Base-by-base conservation (phyloP, 1,140 invertebrate genomes). In the Lasaia peninsularis region DNA sequence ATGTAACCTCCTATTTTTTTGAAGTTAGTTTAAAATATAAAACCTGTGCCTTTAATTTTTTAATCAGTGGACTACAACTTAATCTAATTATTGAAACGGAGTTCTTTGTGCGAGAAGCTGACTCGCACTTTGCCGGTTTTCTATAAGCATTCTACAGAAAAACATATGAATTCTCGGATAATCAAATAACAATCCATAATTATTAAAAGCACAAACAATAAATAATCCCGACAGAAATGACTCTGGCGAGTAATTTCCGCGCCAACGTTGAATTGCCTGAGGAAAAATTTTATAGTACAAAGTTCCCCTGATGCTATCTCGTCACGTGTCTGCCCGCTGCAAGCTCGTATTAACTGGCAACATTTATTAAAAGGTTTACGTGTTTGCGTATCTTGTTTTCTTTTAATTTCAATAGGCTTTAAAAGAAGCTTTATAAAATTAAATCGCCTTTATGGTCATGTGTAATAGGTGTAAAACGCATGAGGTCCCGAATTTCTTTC, bases 311-410 rank as follows among this genome's bases (percentile, higher is more conserved):
- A 84, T 84, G 71, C 70, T 84, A 81, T 84, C 78, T 77, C 71
- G 80, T 84, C 80, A 81, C 80, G 80, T 73, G 72, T 72, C 66
- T 63, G 65, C 66, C 72, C 73, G 76, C 74, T 78, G 76, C 76
- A 61, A 71, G 75, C 65, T 65, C 71, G 53, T 69, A 71, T 71
- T 71, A 75, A 75, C 66, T 55, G 68, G 71, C 53, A 56, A 65
- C 60, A 72, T 80, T 79, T 76, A 63, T 75, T 75, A 52, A 56
- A 70, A 62, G 69, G 71, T 74, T 73, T 57, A 59, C 35, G 40
- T 37, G 7, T 35, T 52, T 51, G 62, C 51, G 71, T 59, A 69
- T 77, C 72, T 28, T 61, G 67, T 71, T 61, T 69, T 69, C 65
- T 67, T 72, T 67, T 65, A 65, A 71, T 64, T 72, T 74, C 37